These are phyloP conservation scores for Drosophila serrata DNA, from an alignment of 1,140 invertebrate genomes.

Conservation along the genomic window DNA sequence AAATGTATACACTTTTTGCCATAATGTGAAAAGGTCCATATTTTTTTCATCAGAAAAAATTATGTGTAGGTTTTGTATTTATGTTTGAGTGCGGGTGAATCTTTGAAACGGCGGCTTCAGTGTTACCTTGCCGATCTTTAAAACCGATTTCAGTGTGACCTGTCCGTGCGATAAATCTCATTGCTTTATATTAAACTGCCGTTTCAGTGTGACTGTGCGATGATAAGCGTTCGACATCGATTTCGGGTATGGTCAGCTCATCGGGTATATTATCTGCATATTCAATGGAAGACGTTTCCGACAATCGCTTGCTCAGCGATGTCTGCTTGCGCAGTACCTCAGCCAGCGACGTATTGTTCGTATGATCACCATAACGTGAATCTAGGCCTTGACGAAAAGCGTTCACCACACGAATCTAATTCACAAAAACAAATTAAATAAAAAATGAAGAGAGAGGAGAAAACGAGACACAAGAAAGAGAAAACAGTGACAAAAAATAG, in stretches of 20 bases:
- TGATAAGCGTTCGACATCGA: constrained; percentile 95
- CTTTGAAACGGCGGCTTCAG: not conserved
- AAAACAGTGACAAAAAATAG: constrained; percentile 75
- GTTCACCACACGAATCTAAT: constrained; percentile 99
- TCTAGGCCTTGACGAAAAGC: constrained; percentile 99
- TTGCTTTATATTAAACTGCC: constrained; percentile 89
- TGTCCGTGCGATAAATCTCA: not conserved
- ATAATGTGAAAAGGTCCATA: not conserved
- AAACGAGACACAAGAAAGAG: constrained; percentile 44
- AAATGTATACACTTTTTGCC: not conserved
- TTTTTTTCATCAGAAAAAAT: not conserved
- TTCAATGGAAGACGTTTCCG: constrained; percentile 96
- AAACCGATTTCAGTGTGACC: not conserved
- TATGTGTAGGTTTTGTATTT: not conserved
- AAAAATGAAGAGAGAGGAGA: constrained; percentile 59
- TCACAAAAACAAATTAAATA: constrained; percentile 31
- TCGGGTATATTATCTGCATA: constrained; percentile 95
- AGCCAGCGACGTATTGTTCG: constrained; percentile 94
- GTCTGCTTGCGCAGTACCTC: constrained; percentile 96
- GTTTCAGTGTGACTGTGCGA: constrained; percentile 97
- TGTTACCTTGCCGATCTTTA: not conserved
- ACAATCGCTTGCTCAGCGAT: constrained; percentile 94
- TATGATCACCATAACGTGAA: constrained; percentile 96
- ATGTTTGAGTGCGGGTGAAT: not conserved
- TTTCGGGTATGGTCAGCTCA: constrained; percentile 94